Evolutionary conservation across 2,888 invertebrate genomes (phyloP), one percentile per base, ranked within the genome.

Genomic region (Torymus auratus): DNA sequence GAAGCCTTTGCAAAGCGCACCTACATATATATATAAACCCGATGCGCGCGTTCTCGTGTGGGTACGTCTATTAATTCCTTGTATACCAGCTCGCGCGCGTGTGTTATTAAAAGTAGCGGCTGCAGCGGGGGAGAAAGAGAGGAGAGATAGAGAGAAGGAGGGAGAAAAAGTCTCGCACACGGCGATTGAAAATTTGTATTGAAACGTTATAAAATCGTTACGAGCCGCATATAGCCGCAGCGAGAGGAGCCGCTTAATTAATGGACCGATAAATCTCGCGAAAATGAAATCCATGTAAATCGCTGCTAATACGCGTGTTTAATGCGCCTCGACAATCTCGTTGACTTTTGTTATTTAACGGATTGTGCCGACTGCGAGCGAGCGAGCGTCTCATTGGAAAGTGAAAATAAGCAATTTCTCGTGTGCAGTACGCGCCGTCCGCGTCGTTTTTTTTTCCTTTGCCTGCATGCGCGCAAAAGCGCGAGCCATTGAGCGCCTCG

Each of bases 111-210:
- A 73, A 69, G 50, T 68, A 68, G 52, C 65, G 52, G 41, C 41
- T 41, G 7, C 41, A 41, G 41, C 41, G 41, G 7, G 60, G 65
- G 20, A 56, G 5, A 2, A 56, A 13, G 7, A 20, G 14, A 67
- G 67, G 1, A 28, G 28, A 28, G 28, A 28, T 2, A 28, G 28
- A 28, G 28, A 28, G 28, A 28, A 2, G 3, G 28, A 55, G 52
- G 7, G 62, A 28, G 17, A 55, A 67, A 71, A 71, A 65, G 28
- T n/a, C n/a, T n/a, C 41, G 41, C 7, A 1, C 7, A 41, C 20
- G 60, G n/a, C 67, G 72, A 73, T 73, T 78, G 78, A 72, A 78
- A 78, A 73, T 79, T 79, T 72, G 69, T 78, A 78, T 78, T 72
- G 70, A 71, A 77, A 71, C 65, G 70, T 77, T 72, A 78, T 78